A percentile compares a stretch with the other conserved stretches of the same genome.
Conservation (phyloP, 2,888 invertebrate species). For the Lysandra bellargus region DNA sequence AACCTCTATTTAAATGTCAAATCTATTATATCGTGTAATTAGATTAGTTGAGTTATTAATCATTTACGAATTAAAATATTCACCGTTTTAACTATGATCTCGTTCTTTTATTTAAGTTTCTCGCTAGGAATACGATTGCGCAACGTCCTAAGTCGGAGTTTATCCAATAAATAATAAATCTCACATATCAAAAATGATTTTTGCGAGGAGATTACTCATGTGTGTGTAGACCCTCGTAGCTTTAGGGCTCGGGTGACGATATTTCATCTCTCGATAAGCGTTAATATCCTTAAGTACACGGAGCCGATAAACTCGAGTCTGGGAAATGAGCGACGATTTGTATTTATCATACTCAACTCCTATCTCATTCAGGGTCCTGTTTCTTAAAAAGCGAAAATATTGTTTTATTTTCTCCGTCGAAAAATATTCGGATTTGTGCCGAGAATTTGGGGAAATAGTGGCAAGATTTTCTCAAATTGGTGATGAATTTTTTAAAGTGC, state of each 20-base stretch:
- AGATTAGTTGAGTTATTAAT: not conserved
- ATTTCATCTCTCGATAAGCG: constrained; percentile 31
- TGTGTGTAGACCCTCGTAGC: constrained; percentile 21
- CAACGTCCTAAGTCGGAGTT: not conserved
- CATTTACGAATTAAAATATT: not conserved
- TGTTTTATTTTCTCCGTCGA: not conserved
- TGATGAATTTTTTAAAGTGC: not conserved
- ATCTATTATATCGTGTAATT: not conserved
- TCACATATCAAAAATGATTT: not conserved
- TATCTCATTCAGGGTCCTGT: constrained; percentile 9
- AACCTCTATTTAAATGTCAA: constrained; percentile 3
- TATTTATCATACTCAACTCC: constrained; percentile 18
- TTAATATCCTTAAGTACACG: constrained; percentile 29
- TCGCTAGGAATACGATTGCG: not conserved
- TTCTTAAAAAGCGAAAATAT: constrained; percentile 13
- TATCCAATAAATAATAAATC: constrained; percentile 24
- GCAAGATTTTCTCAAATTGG: not conserved
- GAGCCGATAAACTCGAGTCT: constrained; percentile 25
- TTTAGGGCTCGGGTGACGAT: constrained; percentile 23
- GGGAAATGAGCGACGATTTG: constrained; percentile 27
- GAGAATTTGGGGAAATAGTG: not conserved
- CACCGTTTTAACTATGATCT: not conserved
- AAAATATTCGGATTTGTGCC: not conserved
- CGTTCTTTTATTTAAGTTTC: not conserved
- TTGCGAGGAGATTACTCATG: constrained; percentile 23